These are phyloP conservation scores for Wasmannia auropunctata DNA, from an alignment of 1,140 invertebrate genomes.

Conservation along the genomic window DNA sequence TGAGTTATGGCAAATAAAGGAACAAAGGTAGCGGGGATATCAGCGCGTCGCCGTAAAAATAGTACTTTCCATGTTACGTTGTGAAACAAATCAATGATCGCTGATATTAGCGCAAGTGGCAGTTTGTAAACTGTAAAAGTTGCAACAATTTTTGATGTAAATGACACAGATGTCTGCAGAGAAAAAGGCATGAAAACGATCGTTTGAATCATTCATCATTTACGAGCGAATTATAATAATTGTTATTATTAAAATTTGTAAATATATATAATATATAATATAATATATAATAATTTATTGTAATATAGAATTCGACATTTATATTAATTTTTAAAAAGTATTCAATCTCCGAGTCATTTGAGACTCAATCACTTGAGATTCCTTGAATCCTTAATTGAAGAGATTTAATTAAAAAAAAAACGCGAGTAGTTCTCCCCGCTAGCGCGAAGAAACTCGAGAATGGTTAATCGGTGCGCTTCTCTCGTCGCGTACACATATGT, in stretches of 20 bases:
- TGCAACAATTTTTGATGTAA: background rate
- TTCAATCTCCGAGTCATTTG: background rate
- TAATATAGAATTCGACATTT: background rate
- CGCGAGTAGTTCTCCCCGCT: background rate
- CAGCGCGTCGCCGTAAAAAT: background rate
- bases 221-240: background rate
- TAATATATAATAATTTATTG: background rate
- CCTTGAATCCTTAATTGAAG: background rate
- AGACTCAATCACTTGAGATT: background rate
- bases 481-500: background rate
- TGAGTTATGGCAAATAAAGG: constrained; percentile 72
- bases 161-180: background rate
- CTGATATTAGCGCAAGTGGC: background rate
- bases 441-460: background rate
- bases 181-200: background rate
- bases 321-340: background rate
- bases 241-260: background rate
- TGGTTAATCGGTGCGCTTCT: constrained; percentile 14
- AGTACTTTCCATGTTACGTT: background rate
- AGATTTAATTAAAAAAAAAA: background rate
- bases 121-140: background rate
- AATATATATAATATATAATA: background rate
- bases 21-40: constrained; percentile 36
- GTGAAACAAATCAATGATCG: background rate
- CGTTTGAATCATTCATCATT: background rate